Evolutionary conservation across 2,888 invertebrate genomes (phyloP), one percentile per base, ranked within the genome.

Genomic region (Sarcophaga carnaria): DNA sequence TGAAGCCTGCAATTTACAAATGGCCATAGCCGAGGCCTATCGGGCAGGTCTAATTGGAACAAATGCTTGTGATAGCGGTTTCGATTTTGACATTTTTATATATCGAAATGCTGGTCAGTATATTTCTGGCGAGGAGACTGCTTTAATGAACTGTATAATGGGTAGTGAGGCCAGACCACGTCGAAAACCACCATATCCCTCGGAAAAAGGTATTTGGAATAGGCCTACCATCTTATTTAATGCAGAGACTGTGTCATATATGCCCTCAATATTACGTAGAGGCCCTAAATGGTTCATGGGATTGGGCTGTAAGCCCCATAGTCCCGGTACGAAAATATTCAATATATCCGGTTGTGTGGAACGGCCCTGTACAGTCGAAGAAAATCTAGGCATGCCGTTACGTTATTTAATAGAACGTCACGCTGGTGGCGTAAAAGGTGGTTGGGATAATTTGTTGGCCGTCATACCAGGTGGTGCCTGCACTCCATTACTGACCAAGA

Each of bases 61-160:
- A 93, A 97, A 99, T 94, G 96, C 98, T 0, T 99, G 99, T 91
- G 97, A 97, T 0, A 97, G 98, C 3, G 99, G 99, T 0, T 99
- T 96, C 92, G 97, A 99, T 92, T 99, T 99, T 93, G 99, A 99
- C 92, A 97, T 99, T 0, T 99, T 96, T 91, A 96, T 98, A 90
- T 99, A 99, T 93, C 96, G 99, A 66, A 99, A 99, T 66, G 99
- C 99, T 17, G 99, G 99, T 2, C 99, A 99, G 0, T 99, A 99
- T 93, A 97, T 99, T 91, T 99, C 99, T 91, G 99, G 99, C 0
- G 99, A 99, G 93, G 99, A 99, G 94, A 99, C 99, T 0, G 98
- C 99, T 0, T 95, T 99, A 74, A 98, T 99, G 88, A 99, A 99
- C 93, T 99, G 99, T 4, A 95, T 99, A 80, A 99, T 99, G 94